These are phyloP conservation scores for Hemicordylus capensis DNA, from an alignment of 2,113 vertebrate genomes.

Conservation along the genomic window DNA sequence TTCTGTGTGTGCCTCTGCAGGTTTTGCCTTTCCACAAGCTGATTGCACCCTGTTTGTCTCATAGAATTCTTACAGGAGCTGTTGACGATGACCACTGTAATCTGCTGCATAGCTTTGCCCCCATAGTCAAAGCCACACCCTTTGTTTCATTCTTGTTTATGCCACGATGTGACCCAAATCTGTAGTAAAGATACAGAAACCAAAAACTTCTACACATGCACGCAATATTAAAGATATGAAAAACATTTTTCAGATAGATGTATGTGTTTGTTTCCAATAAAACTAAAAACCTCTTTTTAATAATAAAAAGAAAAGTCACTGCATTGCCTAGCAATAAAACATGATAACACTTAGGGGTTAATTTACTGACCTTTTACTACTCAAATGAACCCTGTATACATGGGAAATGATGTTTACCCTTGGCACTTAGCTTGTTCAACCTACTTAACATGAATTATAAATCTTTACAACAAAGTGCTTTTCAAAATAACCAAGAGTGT, in stretches of 20 bases:
- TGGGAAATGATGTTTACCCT: neutral
- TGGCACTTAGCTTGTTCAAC: neutral
- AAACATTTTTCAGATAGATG: neutral
- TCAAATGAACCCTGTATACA: neutral
- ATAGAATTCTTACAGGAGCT: neutral
- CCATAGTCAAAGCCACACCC: too few species aligned
- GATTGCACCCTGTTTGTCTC: neutral
- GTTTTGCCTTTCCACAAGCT: neutral
- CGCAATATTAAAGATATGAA: neutral
- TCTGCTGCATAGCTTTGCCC: neutral
- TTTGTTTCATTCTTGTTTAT: neutral
- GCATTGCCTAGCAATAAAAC: neutral
- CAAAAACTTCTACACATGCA: neutral
- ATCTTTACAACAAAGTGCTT: neutral
- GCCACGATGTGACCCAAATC: neutral
- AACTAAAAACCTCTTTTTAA: neutral
- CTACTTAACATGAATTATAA: neutral
- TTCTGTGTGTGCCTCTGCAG: neutral
- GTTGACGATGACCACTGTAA: neutral
- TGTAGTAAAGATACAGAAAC: neutral
- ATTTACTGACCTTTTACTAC: neutral
- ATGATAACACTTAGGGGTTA: neutral
- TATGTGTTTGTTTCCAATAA: too few species aligned
- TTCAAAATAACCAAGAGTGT: neutral
- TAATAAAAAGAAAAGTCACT: neutral